Conservation (phyloP, 2,797 vertebrate genomes). For the Okamejei kenojei region DNA sequence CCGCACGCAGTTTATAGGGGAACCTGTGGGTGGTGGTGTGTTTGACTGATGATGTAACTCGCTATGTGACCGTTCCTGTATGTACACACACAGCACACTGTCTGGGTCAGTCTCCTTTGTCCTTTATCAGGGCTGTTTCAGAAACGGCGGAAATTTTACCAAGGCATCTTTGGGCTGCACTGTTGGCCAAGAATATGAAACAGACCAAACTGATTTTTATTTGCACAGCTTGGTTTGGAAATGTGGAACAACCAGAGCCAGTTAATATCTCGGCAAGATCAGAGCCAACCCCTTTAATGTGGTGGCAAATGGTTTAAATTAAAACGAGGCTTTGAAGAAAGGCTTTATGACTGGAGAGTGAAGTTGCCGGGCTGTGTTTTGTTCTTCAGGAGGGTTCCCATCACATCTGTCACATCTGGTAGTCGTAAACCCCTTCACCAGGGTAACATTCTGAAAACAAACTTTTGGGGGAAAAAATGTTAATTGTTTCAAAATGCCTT, state of each 20-base stretch:
- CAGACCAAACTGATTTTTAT: neutral
- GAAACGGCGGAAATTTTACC: neutral
- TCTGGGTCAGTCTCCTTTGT: too few species aligned
- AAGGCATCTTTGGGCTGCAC: neutral
- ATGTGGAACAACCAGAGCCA: neutral
- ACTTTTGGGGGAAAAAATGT: neutral
- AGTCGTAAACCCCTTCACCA: neutral
- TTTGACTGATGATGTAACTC: too few species aligned
- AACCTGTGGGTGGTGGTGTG: too few species aligned
- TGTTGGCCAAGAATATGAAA: neutral
- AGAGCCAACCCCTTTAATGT: slow-evolving; percentile 13
- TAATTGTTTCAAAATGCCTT: slow-evolving; percentile 10
- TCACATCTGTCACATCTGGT: slow-evolving; percentile 32
- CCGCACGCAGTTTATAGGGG: too few species aligned
- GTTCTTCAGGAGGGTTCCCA: neutral
- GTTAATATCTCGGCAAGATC: slow-evolving; percentile 27
- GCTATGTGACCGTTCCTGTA: too few species aligned
- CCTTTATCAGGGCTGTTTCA: too few species aligned
- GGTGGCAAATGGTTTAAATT: slow-evolving; percentile 32
- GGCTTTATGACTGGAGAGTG: neutral
- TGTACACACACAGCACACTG: too few species aligned
- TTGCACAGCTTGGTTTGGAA: slow-evolving; percentile 22
- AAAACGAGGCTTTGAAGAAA: slow-evolving; percentile 20
- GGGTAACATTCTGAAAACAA: neutral
- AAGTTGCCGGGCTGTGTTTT: neutral